Conservation (phyloP, 2,888 invertebrate species). For the Pseudococcus jackbeardsleyi region DNA sequence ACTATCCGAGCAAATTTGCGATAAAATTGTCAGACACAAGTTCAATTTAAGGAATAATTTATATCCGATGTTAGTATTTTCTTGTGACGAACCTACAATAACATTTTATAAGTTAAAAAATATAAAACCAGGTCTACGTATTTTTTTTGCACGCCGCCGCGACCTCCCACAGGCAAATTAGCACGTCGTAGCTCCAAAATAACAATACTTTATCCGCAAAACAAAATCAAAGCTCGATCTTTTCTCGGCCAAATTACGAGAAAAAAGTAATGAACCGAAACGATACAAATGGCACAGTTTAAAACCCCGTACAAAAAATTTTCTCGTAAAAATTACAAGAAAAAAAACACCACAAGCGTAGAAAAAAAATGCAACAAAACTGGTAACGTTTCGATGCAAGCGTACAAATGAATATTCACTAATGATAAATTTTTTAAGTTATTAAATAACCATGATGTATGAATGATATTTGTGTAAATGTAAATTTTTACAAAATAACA, state of each 20-base stretch:
- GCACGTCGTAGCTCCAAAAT: not conserved
- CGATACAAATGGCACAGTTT: conserved; percentile 35
- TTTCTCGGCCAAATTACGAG: not conserved
- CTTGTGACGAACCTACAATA: conserved; percentile 46
- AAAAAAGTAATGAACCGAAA: conserved; percentile 24
- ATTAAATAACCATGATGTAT: not conserved
- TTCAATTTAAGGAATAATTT: conserved; percentile 47
- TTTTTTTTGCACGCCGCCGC: not conserved
- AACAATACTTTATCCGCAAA: not conserved
- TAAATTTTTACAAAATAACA: conserved; percentile 29
- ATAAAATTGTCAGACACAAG: conserved; percentile 47
- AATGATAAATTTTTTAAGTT: conserved; percentile 25
- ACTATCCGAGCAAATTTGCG: conserved; percentile 54
- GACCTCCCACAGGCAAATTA: not conserved
- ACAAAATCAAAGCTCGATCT: not conserved
- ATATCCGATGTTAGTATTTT: conserved; percentile 51
- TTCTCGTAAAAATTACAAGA: not conserved
- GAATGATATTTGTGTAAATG: not conserved
- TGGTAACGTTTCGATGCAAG: conserved; percentile 49
- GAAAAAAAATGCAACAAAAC: conserved; percentile 46
- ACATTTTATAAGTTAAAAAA: not conserved
- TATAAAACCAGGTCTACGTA: not conserved
- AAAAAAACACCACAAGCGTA: conserved; percentile 8
- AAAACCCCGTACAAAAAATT: conserved; percentile 23
- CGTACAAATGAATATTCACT: conserved; percentile 12